These are phyloP conservation scores for Ptychodera flava DNA, from an alignment of 35 echinoderm and acorn worm genomes.

Conservation along the genomic window DNA sequence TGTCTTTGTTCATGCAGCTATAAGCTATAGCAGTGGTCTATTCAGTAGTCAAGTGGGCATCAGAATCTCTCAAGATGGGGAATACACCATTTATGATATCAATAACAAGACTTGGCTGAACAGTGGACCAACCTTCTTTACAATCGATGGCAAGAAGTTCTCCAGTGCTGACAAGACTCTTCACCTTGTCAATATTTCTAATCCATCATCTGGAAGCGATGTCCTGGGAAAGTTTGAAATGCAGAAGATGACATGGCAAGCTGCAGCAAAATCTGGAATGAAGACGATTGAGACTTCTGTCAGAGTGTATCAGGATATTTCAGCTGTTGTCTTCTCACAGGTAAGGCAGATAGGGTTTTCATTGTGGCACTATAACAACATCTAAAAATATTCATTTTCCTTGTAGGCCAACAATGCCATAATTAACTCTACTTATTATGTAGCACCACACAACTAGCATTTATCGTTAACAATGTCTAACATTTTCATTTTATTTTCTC, in stretches of 20 bases:
- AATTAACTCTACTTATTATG: too few relatives aligned
- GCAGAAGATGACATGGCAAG: constrained; percentile 26
- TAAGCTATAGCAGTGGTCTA: too few relatives aligned
- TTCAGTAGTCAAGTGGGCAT: constrained; percentile 12
- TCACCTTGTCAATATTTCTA: constrained; percentile 14
- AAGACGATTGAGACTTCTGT: constrained; percentile 21
- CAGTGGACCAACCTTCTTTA: constrained; percentile 38
- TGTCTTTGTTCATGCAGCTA: too few relatives aligned
- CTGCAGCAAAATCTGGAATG: constrained; percentile 7
- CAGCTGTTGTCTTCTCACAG: constrained; percentile 36
- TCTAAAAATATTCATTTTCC: too few relatives aligned
- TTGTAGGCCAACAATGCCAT: too few relatives aligned
- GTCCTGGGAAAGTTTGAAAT: constrained; percentile 26
- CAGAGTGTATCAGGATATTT: constrained; percentile 25
- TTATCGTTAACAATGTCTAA: too few relatives aligned
- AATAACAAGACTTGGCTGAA: constrained; percentile 31
- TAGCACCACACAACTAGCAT: too few relatives aligned
- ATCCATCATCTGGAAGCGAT: constrained; percentile 5
- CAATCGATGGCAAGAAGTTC: constrained; percentile 21
- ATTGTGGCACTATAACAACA: too few relatives aligned
- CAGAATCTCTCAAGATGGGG: constrained; percentile 13
- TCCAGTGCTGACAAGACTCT: constrained; percentile 27
- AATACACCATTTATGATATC: constrained; percentile 23
- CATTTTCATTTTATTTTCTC: too few relatives aligned
- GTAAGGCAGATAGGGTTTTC: too few relatives aligned